Evolutionary conservation across 2,797 vertebrate species (phyloP).

Genomic region (Balearica regulorum): DNA sequence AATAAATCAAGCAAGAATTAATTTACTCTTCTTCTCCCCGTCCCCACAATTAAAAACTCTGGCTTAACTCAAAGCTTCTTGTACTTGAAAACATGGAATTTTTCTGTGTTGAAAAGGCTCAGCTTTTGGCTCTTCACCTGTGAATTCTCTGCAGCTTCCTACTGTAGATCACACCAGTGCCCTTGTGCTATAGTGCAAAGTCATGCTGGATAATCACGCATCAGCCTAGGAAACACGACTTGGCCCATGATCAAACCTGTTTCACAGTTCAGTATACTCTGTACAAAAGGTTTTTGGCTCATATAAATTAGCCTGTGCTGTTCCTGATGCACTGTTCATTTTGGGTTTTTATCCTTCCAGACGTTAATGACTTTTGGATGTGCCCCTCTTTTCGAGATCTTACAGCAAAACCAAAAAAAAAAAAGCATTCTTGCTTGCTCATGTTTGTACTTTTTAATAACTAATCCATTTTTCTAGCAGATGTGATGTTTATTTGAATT

Average conservation of each 20-base stretch:
- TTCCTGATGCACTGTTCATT: not conserved
- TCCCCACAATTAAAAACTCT: not conserved
- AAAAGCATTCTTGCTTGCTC: not conserved
- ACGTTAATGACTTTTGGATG: not conserved
- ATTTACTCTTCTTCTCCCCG: not conserved
- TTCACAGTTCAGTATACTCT: not conserved
- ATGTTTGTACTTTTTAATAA: not conserved
- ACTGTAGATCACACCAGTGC: not conserved
- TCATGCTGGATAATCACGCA: constrained; percentile 46
- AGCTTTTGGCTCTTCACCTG: not conserved
- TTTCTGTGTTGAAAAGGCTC: not conserved
- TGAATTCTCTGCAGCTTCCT: not conserved
- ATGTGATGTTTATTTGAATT: not conserved
- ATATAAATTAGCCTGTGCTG: not conserved
- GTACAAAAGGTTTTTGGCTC: not conserved
- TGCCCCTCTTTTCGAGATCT: not conserved
- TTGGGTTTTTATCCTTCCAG: not conserved
- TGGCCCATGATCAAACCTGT: constrained; percentile 22
- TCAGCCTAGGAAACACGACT: not conserved
- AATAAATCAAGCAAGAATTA: not conserved
- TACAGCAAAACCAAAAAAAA: not conserved
- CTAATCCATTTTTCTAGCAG: not conserved
- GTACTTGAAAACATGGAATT: not conserved
- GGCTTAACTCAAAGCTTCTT: not conserved
- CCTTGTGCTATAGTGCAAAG: constrained; percentile 37